Evolutionary conservation across 2,113 vertebrate species (phyloP).

Genomic region (Myiopsitta monachus): DNA sequence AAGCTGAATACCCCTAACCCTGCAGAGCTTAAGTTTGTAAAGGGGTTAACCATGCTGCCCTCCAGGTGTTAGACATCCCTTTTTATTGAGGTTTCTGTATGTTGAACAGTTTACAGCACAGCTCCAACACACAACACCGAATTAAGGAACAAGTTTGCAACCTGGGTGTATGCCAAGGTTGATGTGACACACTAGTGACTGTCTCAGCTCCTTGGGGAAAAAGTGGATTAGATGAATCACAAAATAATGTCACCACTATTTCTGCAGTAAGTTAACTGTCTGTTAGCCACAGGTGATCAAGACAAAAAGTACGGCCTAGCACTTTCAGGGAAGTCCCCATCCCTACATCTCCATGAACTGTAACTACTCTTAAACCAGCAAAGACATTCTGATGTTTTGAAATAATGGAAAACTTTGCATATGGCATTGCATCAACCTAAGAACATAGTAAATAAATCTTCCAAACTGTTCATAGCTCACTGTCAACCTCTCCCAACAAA

Average conservation of each 20-base stretch:
- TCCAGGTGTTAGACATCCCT: background rate
- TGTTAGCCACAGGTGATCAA: background rate
- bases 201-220: background rate
- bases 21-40: background rate
- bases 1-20: background rate
- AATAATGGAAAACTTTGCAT: background rate
- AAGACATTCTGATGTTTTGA: background rate
- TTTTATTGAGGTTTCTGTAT: background rate
- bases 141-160: background rate
- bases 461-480: background rate
- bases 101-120: background rate
- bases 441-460: background rate
- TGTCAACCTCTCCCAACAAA: background rate
- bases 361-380: background rate
- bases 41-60: background rate
- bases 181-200: background rate
- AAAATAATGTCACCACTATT: slow-evolving; percentile 1
- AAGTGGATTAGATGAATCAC: slow-evolving; percentile 19
- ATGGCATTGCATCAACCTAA: background rate
- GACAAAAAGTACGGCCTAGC: background rate
- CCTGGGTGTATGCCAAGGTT: background rate
- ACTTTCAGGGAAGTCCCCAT: background rate
- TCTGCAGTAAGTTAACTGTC: slow-evolving; percentile 25
- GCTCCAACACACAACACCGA: background rate
- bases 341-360: background rate